Conservation (phyloP, 2,797 vertebrate genomes). For the Alauda arvensis region DNA sequence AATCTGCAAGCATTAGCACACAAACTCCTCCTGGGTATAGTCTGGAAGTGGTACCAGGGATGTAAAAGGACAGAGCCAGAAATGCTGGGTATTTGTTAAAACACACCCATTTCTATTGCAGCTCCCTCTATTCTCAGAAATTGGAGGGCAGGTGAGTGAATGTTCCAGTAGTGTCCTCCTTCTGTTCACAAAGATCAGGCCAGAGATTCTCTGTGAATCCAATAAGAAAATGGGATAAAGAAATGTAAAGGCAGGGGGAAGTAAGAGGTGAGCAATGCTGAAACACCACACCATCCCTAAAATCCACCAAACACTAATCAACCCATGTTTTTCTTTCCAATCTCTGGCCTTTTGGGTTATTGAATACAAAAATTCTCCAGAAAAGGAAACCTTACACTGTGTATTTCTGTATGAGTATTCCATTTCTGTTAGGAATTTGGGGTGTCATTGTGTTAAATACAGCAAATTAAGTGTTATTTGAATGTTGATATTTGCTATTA, state of each 20-base stretch:
- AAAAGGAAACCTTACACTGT: neutral
- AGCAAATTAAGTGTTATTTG: neutral
- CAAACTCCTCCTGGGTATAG: neutral
- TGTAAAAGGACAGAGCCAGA: neutral
- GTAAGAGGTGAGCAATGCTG: neutral
- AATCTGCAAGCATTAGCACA: slow-evolving; percentile 15
- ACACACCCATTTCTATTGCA: neutral
- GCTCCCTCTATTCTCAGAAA: neutral
- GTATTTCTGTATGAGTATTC: neutral
- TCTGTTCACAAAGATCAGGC: neutral
- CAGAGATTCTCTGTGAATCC: neutral
- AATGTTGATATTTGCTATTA: neutral
- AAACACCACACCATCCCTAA: neutral
- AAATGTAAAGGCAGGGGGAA: neutral
- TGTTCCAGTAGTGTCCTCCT: neutral
- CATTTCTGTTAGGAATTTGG: neutral
- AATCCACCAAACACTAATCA: neutral
- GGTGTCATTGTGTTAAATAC: neutral
- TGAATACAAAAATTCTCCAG: neutral
- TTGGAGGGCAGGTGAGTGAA: neutral
- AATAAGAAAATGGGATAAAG: neutral
- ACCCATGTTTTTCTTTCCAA: neutral
- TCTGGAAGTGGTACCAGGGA: neutral
- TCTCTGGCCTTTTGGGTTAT: neutral
- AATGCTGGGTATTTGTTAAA: neutral